phyloP scores from a whole-genome alignment of 2,888 invertebrate genomes.

The Philereme vetulata region DNA sequence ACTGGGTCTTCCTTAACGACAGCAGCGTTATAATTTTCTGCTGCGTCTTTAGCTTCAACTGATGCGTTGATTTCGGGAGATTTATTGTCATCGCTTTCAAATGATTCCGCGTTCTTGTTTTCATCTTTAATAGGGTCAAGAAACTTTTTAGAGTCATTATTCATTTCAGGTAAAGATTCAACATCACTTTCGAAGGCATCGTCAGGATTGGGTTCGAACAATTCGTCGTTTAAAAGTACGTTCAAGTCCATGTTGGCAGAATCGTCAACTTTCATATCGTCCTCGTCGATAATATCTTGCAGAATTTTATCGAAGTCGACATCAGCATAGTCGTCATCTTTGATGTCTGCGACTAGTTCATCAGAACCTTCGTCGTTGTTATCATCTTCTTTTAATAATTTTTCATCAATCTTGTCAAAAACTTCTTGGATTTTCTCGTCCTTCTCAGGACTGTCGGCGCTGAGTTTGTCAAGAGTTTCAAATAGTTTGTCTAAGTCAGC shows the following conservation, averaged over 20 bases:
- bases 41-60: constrained; percentile 11
- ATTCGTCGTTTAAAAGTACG: constrained; percentile 25
- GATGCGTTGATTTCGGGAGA: constrained; percentile 24
- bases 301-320: constrained; percentile 44
- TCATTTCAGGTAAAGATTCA: constrained; percentile 16
- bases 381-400: constrained; percentile 24
- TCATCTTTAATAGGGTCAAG: constrained; percentile 52
- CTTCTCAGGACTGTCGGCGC: constrained; percentile 36
- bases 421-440: constrained; percentile 29
- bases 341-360: constrained; percentile 29
- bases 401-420: constrained; percentile 32
- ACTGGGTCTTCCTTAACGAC: background rate
- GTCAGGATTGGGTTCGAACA: constrained; percentile 34
- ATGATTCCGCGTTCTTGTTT: constrained; percentile 27
- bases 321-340: constrained; percentile 30
- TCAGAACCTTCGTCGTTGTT: constrained; percentile 23
- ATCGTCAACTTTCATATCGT: constrained; percentile 26
- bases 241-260: constrained; percentile 16
- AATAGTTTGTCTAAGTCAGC: constrained; percentile 59
- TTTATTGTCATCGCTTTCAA: constrained; percentile 18
- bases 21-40: background rate
- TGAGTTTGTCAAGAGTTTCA: constrained; percentile 56
- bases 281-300: constrained; percentile 28
- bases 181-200: constrained; percentile 29
- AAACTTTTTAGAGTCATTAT: constrained; percentile 40